Base-by-base conservation (phyloP, 2,888 invertebrate species). In the Heteromyza rotundicornis region DNA sequence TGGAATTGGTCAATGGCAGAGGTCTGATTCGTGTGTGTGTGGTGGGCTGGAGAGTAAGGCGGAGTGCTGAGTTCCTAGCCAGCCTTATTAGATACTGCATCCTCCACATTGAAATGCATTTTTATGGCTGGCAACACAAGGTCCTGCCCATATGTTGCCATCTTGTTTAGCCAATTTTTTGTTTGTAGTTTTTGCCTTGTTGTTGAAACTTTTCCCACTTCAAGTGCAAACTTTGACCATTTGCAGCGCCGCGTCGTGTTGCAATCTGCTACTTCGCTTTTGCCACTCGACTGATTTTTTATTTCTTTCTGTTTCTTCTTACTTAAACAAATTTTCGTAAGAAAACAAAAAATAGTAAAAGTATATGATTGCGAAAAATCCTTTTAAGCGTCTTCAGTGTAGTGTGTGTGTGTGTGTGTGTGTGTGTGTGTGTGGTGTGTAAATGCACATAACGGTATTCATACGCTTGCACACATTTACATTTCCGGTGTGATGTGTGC, bases 181-280 rank as follows among this genome's bases (percentile, higher is more conserved):
- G 2, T 22, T 53, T 12, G 3, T 53, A 7, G 16, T 32, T 53
- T 35, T 35, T 20, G 23, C 32, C 32, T 57, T 19, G 32, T 49
- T 49, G 44, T 7, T 44, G 16, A 35, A 47, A 57, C 19, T 57
- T 57, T 57, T 47, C 44, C 57, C 27, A 57, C 57, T 57, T 57
- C 17, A 57, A 57, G 32, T 32, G 40, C 2, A 57, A 57, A 57
- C 57, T 57, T 57, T 57, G 57, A 56, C 56, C 56, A 56, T 56
- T 56, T 56, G 56, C 44, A 56, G 40, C 56, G 53, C 53, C 8
- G 20, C 54, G 17, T 22, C 40, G 8, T 8, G 40, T n/a, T 14
- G 40, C 8, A 40, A 40, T 7, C n/a, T 8, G 40, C 40, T n/a
- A n/a, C 40, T n/a, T n/a, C 3, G 12, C 40, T 17, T 14, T 8